phyloP scores from a whole-genome alignment of 2,888 invertebrate genomes.

The Trissolcus japonicus region DNA sequence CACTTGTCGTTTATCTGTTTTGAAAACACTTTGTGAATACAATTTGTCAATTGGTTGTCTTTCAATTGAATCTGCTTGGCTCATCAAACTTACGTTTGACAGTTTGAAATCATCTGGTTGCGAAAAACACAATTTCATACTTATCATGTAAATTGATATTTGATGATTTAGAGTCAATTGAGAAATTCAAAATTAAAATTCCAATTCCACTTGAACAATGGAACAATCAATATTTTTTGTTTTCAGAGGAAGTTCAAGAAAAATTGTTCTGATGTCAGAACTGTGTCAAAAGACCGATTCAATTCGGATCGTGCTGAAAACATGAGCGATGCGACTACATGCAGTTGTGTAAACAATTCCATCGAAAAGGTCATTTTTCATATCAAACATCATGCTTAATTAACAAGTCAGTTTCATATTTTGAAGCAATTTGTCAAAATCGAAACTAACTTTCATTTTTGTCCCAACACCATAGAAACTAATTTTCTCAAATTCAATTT shows the following conservation, averaged over 20 bases:
- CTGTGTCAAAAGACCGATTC: conserved; percentile 71
- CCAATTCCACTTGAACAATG: neutral
- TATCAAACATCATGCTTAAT: neutral
- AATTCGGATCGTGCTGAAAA: conserved; percentile 71
- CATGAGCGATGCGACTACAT: conserved; percentile 71
- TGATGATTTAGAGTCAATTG: too few species aligned
- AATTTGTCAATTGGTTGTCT: neutral
- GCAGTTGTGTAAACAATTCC: conserved; percentile 70
- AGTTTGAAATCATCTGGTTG: neutral
- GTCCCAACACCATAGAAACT: conserved; percentile 1
- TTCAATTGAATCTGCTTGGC: neutral
- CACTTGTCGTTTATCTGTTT: too few species aligned
- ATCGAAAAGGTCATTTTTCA: conserved; percentile 67
- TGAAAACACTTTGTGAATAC: too few species aligned
- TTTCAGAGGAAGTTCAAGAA: conserved; percentile 54
- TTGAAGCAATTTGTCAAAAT: too few species aligned
- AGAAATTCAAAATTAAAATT: neutral
- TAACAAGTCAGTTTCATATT: too few species aligned
- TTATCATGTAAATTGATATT: neutral
- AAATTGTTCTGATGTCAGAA: conserved; percentile 63
- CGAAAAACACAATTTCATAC: neutral
- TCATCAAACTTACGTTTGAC: neutral
- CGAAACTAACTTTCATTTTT: neutral
- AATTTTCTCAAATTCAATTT: neutral
- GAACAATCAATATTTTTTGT: conserved; percentile 17